phyloP scores from a whole-genome alignment of 1,140 invertebrate genomes.

The Anastatus disparis region DNA sequence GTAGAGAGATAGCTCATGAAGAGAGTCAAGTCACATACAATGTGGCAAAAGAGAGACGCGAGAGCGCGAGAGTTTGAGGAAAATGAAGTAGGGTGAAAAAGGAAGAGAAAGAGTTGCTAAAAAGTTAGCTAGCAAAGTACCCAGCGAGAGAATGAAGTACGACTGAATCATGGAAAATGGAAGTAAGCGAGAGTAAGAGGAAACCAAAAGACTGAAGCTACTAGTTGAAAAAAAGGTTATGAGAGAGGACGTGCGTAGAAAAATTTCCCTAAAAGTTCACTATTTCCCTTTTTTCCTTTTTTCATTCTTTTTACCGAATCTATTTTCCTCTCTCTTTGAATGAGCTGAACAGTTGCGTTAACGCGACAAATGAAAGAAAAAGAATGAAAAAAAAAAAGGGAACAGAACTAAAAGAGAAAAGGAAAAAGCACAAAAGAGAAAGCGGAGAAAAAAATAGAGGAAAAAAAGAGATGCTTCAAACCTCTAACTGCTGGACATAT shows the following conservation, averaged over 20 bases:
- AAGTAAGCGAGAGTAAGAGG: background rate
- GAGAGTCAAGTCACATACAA: background rate
- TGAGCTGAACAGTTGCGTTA: background rate
- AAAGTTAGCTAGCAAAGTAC: too few species aligned
- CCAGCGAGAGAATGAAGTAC: background rate
- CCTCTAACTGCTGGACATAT: background rate
- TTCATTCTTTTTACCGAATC: background rate
- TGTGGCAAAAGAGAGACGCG: background rate
- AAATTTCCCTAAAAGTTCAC: constrained; percentile 4
- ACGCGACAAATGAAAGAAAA: background rate
- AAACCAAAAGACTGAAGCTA: constrained; percentile 8
- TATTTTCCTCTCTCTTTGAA: background rate
- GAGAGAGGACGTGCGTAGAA: constrained; percentile 20
- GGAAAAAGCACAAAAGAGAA: background rate
- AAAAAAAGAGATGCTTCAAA: too few species aligned
- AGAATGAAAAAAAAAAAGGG: too few species aligned
- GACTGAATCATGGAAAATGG: background rate
- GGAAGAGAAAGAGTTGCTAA: background rate
- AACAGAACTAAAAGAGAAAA: too few species aligned
- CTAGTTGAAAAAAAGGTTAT: constrained; percentile 29
- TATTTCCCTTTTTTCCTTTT: background rate
- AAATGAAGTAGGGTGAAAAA: background rate
- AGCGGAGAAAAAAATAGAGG: too few species aligned
- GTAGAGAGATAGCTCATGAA: too few species aligned
- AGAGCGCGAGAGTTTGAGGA: background rate